Conservation (phyloP, 1,140 invertebrate genomes). For the Procambarus virginalis region DNA sequence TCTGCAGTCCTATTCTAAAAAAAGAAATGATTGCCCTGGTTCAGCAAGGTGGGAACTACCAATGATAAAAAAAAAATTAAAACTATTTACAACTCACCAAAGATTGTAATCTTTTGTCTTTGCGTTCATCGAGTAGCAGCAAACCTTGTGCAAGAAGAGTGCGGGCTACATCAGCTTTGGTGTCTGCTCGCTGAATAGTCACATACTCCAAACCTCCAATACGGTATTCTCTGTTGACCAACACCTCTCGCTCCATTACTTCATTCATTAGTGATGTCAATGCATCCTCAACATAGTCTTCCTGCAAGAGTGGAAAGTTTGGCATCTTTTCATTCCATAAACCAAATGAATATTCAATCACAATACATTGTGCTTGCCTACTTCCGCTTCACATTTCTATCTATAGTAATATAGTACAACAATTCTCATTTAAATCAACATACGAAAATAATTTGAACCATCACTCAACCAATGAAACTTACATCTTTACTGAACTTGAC, state of each 20-base stretch:
- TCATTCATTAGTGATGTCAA: constrained; percentile 78
- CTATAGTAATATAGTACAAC: no score
- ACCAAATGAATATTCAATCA: no score
- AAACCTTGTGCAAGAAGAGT: constrained; percentile 89
- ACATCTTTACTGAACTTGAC: constrained; percentile 88
- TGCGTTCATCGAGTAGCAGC: constrained; percentile 85
- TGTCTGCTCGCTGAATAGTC: constrained; percentile 82
- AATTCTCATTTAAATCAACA: no score
- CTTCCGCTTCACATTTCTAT: no score
- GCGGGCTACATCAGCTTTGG: constrained; percentile 88
- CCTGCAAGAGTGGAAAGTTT: constrained; percentile 74
- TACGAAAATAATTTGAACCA: no score
- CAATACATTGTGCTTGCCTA: no score
- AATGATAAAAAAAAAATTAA: no score
- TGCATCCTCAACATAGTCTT: constrained; percentile 86
- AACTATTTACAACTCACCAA: constrained; percentile 77
- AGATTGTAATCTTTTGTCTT: constrained; percentile 87
- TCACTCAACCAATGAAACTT: constrained; percentile 72
- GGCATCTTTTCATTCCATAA: no score
- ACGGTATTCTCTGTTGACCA: constrained; percentile 78
- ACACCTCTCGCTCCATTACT: constrained; percentile 73
- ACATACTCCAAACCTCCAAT: constrained; percentile 80
- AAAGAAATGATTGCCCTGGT: no score
- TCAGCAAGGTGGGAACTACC: no score
- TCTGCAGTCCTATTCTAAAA: no score